Percentiles rank a stretch among this genome's conserved stretches.
Conservation (phyloP, 2,888 invertebrate genomes). For the Rhagophthalmus giganteus region DNA sequence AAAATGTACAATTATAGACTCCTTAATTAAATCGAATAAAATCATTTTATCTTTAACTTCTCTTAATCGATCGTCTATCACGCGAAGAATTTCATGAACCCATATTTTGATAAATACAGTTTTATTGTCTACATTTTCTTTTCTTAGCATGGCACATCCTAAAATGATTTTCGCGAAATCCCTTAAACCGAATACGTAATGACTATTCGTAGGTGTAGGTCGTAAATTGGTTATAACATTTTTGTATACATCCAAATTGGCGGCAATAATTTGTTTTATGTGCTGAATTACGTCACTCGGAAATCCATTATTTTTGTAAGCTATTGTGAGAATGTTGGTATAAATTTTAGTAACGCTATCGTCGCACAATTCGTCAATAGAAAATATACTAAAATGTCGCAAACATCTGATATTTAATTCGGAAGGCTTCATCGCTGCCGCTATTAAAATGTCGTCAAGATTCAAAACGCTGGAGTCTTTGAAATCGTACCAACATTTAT, state of each 20-base stretch:
- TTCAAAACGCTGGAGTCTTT: constrained; percentile 78
- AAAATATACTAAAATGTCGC: constrained; percentile 84
- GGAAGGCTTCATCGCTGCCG: constrained; percentile 86
- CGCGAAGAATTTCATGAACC: constrained; percentile 82
- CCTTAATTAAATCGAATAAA: constrained; percentile 72
- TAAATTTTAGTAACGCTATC: constrained; percentile 89
- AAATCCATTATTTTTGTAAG: constrained; percentile 78
- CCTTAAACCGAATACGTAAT: constrained; percentile 83
- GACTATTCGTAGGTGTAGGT: constrained; percentile 83
- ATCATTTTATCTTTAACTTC: constrained; percentile 70
- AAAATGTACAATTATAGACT: constrained; percentile 69
- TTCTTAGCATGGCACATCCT: constrained; percentile 80
- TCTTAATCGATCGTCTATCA: constrained; percentile 79
- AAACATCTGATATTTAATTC: constrained; percentile 83
- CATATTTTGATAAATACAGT: constrained; percentile 74
- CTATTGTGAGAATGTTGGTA: constrained; percentile 74
- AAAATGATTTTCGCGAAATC: constrained; percentile 83
- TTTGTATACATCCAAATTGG: constrained; percentile 81
- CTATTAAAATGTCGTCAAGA: constrained; percentile 76
- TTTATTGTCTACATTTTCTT: constrained; percentile 74
- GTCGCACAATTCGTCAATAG: constrained; percentile 84
- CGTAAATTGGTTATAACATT: constrained; percentile 68
- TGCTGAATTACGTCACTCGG: constrained; percentile 70
- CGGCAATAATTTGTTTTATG: constrained; percentile 73
- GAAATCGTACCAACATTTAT: constrained; percentile 85